Evolutionary conservation across 92 coral and sea anemone species (phyloP).

Genomic region (Muricea muricata): DNA sequence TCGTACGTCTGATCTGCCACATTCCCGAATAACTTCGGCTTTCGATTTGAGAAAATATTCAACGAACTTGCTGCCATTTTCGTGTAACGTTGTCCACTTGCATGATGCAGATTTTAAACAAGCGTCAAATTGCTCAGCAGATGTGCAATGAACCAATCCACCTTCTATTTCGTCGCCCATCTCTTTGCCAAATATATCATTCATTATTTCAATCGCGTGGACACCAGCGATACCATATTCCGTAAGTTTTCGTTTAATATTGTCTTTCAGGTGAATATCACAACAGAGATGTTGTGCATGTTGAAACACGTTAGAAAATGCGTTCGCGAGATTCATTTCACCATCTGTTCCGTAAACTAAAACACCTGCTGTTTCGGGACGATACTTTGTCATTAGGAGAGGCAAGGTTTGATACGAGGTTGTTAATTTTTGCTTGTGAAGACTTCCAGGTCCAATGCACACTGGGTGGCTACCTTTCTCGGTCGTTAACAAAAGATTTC

Average conservation of each 20-base stretch:
- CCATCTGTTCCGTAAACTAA: slow-evolving; percentile 23
- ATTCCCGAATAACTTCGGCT: background rate
- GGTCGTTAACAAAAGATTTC: slow-evolving; percentile 45
- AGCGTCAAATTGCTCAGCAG: slow-evolving; percentile 24
- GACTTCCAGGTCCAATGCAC: slow-evolving; percentile 62
- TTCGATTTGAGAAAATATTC: background rate
- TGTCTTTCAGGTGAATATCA: no score
- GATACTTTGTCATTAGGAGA: no score
- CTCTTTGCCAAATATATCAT: slow-evolving; percentile 51
- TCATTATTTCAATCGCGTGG: slow-evolving; percentile 37
- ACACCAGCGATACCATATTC: slow-evolving; percentile 29
- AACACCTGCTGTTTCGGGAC: background rate
- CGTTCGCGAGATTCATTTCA: no score
- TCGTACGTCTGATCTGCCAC: background rate
- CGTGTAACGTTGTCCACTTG: background rate
- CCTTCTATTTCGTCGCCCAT: slow-evolving; percentile 25
- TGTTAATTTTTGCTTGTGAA: slow-evolving; percentile 56
- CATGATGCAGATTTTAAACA: background rate
- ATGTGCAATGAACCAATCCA: slow-evolving; percentile 35
- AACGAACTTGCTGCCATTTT: background rate
- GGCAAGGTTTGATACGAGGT: slow-evolving; percentile 6
- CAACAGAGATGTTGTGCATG: no score
- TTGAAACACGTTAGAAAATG: no score
- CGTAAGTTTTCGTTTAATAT: slow-evolving; percentile 40
- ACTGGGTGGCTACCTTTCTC: slow-evolving; percentile 56